phyloP scores from a whole-genome alignment of 2,888 invertebrate genomes.

The Platynereis dumerilii region DNA sequence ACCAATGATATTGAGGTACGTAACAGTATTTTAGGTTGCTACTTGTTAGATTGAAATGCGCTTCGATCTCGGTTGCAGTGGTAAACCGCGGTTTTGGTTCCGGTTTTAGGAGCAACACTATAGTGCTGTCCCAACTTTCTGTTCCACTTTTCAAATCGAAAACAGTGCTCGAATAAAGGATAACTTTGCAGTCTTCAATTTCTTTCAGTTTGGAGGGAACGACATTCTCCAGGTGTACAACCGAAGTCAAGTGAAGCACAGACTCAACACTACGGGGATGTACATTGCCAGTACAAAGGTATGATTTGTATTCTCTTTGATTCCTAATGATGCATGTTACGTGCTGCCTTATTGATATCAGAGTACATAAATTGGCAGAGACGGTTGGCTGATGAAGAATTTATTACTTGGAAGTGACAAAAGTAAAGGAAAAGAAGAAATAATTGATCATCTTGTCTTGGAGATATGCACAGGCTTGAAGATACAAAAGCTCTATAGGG shows the following conservation, averaged over 20 bases:
- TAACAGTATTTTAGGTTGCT: constrained; percentile 90
- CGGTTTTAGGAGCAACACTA: not conserved
- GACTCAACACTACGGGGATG: constrained; percentile 83
- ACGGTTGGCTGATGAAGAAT: no score
- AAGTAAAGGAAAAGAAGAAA: no score
- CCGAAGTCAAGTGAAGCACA: constrained; percentile 87
- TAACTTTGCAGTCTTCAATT: no score
- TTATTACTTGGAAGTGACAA: no score
- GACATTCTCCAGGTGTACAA: constrained; percentile 95
- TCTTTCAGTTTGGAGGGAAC: constrained; percentile 79
- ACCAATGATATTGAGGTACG: constrained; percentile 90
- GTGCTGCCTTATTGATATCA: not conserved
- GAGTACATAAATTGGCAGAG: no score
- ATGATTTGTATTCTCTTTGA: constrained; percentile 17
- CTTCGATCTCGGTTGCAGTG: not conserved
- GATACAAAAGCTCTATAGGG: no score
- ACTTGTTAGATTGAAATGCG: constrained; percentile 90
- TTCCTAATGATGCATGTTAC: not conserved
- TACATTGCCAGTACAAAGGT: constrained; percentile 90
- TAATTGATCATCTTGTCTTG: no score
- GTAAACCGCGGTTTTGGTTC: no score
- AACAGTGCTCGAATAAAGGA: not conserved
- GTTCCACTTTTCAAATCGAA: not conserved
- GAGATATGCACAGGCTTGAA: no score
- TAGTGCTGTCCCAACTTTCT: not conserved